Conservation (phyloP, 2,113 vertebrate species). For the Bucco capensis region DNA sequence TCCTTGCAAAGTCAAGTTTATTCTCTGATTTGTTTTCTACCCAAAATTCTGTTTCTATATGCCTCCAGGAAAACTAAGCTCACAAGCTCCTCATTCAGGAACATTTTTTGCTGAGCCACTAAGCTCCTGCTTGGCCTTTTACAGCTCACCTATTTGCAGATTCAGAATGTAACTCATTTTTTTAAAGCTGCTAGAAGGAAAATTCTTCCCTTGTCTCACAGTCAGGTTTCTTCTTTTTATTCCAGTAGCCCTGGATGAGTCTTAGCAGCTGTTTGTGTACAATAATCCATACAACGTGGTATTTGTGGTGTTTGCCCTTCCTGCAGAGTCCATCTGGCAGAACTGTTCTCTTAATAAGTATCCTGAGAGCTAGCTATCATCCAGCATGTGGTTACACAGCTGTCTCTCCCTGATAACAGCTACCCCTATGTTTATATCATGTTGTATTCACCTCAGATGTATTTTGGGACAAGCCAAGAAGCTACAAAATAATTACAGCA, state of each 20-base stretch:
- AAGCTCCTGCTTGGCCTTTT: neutral
- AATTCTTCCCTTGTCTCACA: neutral
- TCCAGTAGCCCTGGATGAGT: neutral
- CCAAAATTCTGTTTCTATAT: neutral
- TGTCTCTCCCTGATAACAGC: neutral
- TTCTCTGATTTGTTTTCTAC: neutral
- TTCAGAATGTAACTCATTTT: neutral
- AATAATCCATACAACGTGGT: neutral
- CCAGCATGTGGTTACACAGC: neutral
- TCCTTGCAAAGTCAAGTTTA: neutral
- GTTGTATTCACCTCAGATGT: neutral
- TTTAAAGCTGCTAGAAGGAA: neutral
- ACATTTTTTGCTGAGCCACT: neutral
- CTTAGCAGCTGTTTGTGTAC: neutral
- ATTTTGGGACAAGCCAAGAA: neutral
- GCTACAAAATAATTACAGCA: neutral
- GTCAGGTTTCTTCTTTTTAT: neutral
- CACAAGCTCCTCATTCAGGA: neutral
- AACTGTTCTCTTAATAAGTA: neutral
- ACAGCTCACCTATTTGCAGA: neutral
- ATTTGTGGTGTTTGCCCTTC: neutral
- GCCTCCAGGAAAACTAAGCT: neutral
- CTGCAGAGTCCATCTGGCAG: neutral
- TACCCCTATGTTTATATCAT: neutral
- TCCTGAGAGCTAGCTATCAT: neutral